A percentile compares a stretch with the other conserved stretches of the same genome.
phyloP scores from a whole-genome alignment of 1,140 invertebrate genomes.

The Listronotus oregonensis region DNA sequence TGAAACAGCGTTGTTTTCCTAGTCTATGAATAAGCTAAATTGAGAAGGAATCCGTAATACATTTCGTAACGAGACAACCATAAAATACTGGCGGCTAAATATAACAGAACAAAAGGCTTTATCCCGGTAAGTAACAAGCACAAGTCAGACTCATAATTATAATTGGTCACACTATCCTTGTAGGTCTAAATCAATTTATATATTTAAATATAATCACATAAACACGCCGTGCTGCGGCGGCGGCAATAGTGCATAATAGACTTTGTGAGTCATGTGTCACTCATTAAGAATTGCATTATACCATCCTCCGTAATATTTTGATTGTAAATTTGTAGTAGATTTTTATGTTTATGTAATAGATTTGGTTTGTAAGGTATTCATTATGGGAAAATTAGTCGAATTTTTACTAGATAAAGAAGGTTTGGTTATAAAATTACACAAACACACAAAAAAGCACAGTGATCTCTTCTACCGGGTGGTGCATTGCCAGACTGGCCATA shows the following conservation, averaged over 20 bases:
- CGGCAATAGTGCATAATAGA: constrained; percentile 33
- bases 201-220: constrained; percentile 44
- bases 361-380: too few species aligned
- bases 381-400: too few species aligned
- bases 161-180: constrained; percentile 35
- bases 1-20: too few species aligned
- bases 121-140: constrained; percentile 20
- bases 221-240: constrained; percentile 30
- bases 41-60: too few species aligned
- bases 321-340: background rate
- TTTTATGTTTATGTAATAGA: background rate
- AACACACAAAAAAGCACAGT: too few species aligned
- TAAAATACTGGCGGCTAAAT: background rate
- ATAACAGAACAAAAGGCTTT: constrained; percentile 18
- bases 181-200: constrained; percentile 41
- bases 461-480: too few species aligned
- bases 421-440: too few species aligned
- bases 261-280: constrained; percentile 39
- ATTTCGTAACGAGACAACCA: constrained; percentile 6
- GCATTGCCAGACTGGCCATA: too few species aligned
- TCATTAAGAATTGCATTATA: constrained; percentile 36
- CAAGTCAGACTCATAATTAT: constrained; percentile 30
- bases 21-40: too few species aligned
- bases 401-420: too few species aligned
- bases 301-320: constrained; percentile 25